Percentiles rank a stretch among this genome's conserved stretches.
Conservation (phyloP, 2,888 invertebrate genomes). For the Nemotelus nigrinus region DNA sequence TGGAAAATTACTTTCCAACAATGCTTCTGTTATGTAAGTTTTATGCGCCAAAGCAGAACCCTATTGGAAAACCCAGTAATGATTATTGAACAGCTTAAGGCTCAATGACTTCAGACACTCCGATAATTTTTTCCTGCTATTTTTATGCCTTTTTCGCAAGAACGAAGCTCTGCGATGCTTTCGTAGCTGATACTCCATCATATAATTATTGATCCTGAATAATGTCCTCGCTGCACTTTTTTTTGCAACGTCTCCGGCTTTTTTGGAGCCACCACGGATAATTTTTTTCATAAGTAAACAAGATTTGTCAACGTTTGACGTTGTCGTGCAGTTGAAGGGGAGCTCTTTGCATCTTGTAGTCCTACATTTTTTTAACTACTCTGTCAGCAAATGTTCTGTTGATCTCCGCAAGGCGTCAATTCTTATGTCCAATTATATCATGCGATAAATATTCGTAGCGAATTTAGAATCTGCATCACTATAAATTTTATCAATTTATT, state of each 20-base stretch:
- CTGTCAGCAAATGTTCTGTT: too few species aligned
- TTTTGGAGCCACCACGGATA: neutral
- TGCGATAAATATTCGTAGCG: too few species aligned
- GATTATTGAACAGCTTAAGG: neutral
- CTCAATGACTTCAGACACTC: neutral
- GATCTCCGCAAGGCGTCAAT: too few species aligned
- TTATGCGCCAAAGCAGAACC: neutral
- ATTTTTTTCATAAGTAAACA: neutral
- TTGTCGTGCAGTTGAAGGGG: too few species aligned
- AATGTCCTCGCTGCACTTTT: neutral
- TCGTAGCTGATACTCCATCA: neutral
- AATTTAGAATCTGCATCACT: too few species aligned
- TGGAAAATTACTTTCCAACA: neutral
- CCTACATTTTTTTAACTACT: too few species aligned
- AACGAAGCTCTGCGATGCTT: neutral
- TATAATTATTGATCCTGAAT: neutral
- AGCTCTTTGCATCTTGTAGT: too few species aligned
- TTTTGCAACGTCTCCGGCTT: neutral
- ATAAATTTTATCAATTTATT: too few species aligned
- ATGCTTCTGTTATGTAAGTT: neutral
- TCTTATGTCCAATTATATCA: too few species aligned
- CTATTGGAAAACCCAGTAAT: neutral
- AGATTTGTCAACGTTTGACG: neutral
- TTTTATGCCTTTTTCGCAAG: neutral
- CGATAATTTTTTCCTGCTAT: neutral